Evolutionary conservation across 2,113 vertebrate species (phyloP).

Genomic region (Megaceryle torquata): DNA sequence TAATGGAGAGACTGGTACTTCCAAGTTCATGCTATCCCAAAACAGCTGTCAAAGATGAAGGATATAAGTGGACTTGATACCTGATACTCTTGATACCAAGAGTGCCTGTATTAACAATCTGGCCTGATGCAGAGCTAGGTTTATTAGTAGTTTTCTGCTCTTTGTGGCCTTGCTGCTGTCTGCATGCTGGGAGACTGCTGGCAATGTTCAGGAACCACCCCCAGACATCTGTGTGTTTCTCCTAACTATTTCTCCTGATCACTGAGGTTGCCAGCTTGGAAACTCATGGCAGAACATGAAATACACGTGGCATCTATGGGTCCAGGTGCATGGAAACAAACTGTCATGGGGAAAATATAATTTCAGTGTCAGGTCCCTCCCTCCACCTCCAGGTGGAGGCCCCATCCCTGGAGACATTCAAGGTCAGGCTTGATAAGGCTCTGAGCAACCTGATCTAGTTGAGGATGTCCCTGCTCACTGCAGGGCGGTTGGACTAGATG

Average conservation of each 20-base stretch:
- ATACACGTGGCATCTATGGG: background rate
- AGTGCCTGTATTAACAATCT: background rate
- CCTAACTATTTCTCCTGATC: background rate
- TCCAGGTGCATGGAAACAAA: background rate
- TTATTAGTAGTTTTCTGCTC: background rate
- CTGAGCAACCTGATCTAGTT: no score
- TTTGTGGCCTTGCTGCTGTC: background rate
- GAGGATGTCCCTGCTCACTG: no score
- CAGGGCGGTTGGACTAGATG: no score
- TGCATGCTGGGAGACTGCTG: background rate
- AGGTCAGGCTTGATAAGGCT: no score
- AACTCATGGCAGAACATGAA: background rate
- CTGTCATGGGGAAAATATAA: conserved; percentile 50
- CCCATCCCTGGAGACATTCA: no score
- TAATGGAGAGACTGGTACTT: background rate
- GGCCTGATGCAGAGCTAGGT: background rate
- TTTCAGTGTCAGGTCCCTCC: conserved; percentile 39
- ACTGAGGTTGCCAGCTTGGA: background rate
- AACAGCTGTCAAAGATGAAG: background rate
- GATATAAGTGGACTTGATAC: background rate
- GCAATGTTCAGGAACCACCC: background rate
- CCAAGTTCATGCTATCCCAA: background rate
- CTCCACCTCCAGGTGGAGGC: no score
- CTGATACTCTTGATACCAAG: background rate
- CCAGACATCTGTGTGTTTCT: background rate